Conservation (phyloP, 2,113 vertebrate species). For the Leptosomus discolor region DNA sequence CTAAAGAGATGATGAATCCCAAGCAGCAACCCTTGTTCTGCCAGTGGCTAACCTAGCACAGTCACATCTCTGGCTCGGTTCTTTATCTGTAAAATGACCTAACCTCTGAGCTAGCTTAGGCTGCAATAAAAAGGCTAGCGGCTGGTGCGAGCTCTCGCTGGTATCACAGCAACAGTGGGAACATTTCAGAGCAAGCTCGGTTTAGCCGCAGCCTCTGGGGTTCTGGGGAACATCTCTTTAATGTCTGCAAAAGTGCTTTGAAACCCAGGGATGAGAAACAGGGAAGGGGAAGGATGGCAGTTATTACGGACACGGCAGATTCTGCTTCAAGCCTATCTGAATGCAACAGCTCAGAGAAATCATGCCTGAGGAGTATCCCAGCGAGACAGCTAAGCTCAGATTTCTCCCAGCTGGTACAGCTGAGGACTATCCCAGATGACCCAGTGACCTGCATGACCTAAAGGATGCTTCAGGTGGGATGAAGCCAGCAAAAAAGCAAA, state of each 20-base stretch:
- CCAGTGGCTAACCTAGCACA: background rate
- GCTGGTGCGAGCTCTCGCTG: background rate
- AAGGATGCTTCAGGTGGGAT: background rate
- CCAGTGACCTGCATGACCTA: background rate
- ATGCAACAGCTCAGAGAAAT: background rate
- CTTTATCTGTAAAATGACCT: conserved; percentile 1
- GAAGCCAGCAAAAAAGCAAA: background rate
- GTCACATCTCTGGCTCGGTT: background rate
- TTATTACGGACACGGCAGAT: fast-evolving
- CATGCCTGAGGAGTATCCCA: background rate
- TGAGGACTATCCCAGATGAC: background rate
- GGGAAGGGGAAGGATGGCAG: background rate
- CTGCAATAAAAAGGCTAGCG: background rate
- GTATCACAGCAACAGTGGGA: conserved; percentile 60
- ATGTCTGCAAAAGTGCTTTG: conserved; percentile 24
- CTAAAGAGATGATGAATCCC: background rate
- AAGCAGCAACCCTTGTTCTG: background rate
- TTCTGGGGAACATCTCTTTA: conserved; percentile 37
- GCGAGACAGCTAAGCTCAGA: background rate
- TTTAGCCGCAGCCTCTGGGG: conserved; percentile 25
- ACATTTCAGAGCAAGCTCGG: background rate
- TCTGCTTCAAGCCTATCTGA: background rate
- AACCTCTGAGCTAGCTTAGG: background rate
- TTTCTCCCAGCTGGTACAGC: background rate
- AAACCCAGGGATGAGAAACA: background rate